Conservation (phyloP, 2,888 invertebrate genomes). For the Nemurella pictetii region DNA sequence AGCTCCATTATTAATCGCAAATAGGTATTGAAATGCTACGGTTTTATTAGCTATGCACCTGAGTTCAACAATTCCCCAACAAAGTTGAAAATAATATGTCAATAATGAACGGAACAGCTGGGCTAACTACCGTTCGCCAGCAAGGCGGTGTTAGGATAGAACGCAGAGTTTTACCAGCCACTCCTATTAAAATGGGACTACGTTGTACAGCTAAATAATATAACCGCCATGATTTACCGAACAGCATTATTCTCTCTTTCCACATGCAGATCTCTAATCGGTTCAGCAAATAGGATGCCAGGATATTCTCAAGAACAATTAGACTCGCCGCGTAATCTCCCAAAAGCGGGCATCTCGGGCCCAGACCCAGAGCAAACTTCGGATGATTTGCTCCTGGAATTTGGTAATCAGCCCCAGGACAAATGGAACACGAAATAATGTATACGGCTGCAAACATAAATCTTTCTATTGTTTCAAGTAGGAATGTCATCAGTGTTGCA, state of each 20-base stretch:
- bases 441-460: constrained; percentile 15
- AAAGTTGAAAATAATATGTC: constrained; percentile 2
- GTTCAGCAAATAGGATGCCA: constrained; percentile 28
- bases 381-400: constrained; percentile 27
- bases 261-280: constrained; percentile 25
- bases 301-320: constrained; percentile 23
- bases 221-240: constrained; percentile 24
- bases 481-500: constrained; percentile 3
- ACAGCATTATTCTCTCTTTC: constrained; percentile 18
- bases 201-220: not conserved
- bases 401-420: constrained; percentile 20
- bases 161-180: not conserved
- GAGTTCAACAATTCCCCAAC: not conserved
- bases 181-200: too few species aligned
- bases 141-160: not conserved
- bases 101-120: not conserved
- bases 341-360: constrained; percentile 3
- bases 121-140: not conserved
- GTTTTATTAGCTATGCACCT: not conserved
- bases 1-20: not conserved
- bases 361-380: constrained; percentile 7
- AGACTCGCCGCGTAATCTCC: constrained; percentile 2
- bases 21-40: not conserved
- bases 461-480: constrained; percentile 27
- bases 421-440: constrained; percentile 24